These are phyloP conservation scores for Erithacus rubecula DNA, from an alignment of 2,797 vertebrate genomes.

Conservation along the genomic window DNA sequence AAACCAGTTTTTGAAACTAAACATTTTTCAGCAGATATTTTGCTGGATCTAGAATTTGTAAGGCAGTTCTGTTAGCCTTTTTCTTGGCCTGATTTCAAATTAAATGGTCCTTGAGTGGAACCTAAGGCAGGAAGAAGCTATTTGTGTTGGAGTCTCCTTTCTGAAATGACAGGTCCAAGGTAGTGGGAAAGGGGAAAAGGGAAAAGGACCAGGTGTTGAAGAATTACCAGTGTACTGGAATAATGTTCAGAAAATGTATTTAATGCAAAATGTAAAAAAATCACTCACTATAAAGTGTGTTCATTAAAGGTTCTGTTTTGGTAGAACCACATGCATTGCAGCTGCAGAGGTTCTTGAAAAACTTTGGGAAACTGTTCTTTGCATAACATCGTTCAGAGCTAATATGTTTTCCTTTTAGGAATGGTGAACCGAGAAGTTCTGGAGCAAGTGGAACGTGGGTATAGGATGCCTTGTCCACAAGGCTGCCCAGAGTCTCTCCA, in stretches of 20 bases:
- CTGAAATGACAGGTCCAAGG: not conserved
- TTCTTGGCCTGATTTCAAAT: not conserved
- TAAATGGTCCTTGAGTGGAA: not conserved
- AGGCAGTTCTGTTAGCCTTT: not conserved
- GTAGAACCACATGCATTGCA: not conserved
- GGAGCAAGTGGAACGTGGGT: conserved; percentile 94
- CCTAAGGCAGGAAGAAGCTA: not conserved
- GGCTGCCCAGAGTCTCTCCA: conserved; percentile 94
- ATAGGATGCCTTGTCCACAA: conserved; percentile 95
- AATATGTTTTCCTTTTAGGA: conserved; percentile 72
- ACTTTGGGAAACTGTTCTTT: not conserved
- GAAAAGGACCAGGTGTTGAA: not conserved
- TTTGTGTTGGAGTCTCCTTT: not conserved
- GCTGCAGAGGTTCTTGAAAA: not conserved
- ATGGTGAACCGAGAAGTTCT: conserved; percentile 96
- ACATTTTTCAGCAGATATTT: not conserved
- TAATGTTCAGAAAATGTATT: not conserved
- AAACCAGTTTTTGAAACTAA: not conserved
- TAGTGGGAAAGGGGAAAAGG: not conserved
- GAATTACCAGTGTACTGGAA: not conserved
- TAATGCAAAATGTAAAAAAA: not conserved
- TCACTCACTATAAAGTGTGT: fast-evolving
- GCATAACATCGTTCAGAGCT: not conserved
- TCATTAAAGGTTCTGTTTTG: not conserved
- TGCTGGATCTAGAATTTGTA: not conserved